phyloP scores from a whole-genome alignment of 2,888 invertebrate genomes.

The Opisthograptis luteolata region DNA sequence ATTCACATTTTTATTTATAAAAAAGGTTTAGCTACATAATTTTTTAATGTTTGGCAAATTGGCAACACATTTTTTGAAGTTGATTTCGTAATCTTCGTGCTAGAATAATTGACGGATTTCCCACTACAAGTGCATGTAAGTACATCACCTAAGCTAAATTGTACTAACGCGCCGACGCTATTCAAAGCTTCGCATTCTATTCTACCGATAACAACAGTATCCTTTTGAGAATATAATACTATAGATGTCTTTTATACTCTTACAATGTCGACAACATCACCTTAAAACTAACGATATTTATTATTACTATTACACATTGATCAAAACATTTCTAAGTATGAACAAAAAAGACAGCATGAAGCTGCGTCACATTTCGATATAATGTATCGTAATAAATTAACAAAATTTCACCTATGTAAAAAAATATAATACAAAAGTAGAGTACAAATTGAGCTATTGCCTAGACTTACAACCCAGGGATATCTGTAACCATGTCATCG shows the following conservation, averaged over 20 bases:
- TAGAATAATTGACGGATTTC: slow-evolving; percentile 57
- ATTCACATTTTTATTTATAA: too few relatives aligned
- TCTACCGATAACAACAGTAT: slow-evolving; percentile 62
- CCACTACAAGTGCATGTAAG: slow-evolving; percentile 51
- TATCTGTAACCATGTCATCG: slow-evolving; percentile 77
- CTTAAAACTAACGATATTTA: slow-evolving; percentile 64
- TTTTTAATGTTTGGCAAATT: slow-evolving; percentile 15
- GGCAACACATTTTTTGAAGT: neutral
- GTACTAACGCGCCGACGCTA: slow-evolving; percentile 54
- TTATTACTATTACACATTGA: slow-evolving; percentile 59
- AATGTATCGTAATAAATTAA: slow-evolving; percentile 69
- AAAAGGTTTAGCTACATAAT: neutral
- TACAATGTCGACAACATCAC: slow-evolving; percentile 63
- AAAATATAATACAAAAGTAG: slow-evolving; percentile 47
- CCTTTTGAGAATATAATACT: slow-evolving; percentile 61
- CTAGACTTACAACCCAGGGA: slow-evolving; percentile 81
- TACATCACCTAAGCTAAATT: slow-evolving; percentile 54
- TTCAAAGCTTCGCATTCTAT: slow-evolving; percentile 57
- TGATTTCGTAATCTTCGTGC: slow-evolving; percentile 35
- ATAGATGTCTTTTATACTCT: slow-evolving; percentile 46
- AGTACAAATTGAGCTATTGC: slow-evolving; percentile 76
- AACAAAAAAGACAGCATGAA: slow-evolving; percentile 70
- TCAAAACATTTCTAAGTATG: slow-evolving; percentile 64
- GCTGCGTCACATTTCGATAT: slow-evolving; percentile 73
- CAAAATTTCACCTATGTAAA: slow-evolving; percentile 66